Percentiles rank a stretch among this genome's conserved stretches.
Conservation (phyloP, 2,888 invertebrate genomes). For the Chydorus sphaericus region DNA sequence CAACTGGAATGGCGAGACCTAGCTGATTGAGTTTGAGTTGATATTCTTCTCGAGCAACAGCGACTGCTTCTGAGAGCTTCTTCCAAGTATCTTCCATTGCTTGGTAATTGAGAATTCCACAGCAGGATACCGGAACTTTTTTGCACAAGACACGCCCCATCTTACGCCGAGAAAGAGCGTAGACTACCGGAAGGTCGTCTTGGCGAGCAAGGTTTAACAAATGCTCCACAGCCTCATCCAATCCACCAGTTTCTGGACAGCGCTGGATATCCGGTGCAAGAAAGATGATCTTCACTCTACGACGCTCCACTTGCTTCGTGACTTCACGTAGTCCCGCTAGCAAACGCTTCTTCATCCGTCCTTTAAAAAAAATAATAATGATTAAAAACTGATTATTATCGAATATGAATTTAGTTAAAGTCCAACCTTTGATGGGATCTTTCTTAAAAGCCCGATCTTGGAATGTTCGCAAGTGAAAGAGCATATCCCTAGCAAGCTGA, state of each 20-base stretch:
- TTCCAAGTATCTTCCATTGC: slow-evolving; percentile 36
- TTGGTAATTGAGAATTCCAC: slow-evolving; percentile 45
- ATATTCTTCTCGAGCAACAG: background rate
- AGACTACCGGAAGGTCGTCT: slow-evolving; percentile 41
- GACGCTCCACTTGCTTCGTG: slow-evolving; percentile 39
- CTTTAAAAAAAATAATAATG: no score
- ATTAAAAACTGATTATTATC: no score
- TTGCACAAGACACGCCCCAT: slow-evolving; percentile 41
- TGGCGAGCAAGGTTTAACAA: slow-evolving; percentile 36
- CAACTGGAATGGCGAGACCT: background rate
- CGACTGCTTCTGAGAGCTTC: slow-evolving; percentile 1
- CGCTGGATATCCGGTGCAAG: slow-evolving; percentile 47
- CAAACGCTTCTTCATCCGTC: slow-evolving; percentile 35
- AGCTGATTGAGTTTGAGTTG: background rate
- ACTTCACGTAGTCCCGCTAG: slow-evolving; percentile 47
- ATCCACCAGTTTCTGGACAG: slow-evolving; percentile 35
- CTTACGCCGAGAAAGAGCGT: slow-evolving; percentile 39
- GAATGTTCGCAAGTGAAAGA: slow-evolving; percentile 41
- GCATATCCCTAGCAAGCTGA: slow-evolving; percentile 32
- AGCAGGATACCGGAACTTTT: slow-evolving; percentile 42
- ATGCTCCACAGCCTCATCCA: slow-evolving; percentile 38
- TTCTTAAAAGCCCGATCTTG: slow-evolving; percentile 44
- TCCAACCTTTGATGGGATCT: slow-evolving; percentile 41
- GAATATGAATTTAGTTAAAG: no score
- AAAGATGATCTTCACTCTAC: slow-evolving; percentile 42